phyloP scores from a whole-genome alignment of 1,140 invertebrate genomes.

The Penaeus vannamei region DNA sequence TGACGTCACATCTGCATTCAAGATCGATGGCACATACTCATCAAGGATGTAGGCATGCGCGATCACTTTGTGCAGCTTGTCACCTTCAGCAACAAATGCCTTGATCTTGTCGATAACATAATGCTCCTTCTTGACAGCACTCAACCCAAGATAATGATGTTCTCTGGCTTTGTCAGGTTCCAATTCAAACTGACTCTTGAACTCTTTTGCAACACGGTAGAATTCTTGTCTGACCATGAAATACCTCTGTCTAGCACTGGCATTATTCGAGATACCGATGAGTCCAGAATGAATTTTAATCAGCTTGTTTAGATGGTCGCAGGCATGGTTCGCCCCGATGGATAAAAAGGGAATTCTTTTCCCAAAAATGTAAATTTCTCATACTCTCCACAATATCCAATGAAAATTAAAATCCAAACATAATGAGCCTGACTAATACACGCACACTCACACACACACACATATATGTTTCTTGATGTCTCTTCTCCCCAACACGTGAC shows the following conservation, averaged over 20 bases:
- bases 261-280: conserved; percentile 33
- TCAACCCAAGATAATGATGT: conserved; percentile 24
- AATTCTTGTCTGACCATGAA: conserved; percentile 38
- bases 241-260: conserved; percentile 23
- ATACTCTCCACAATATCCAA: neutral
- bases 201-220: neutral
- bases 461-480: neutral
- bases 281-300: conserved; percentile 8
- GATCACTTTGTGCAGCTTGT: conserved; percentile 19
- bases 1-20: conserved; percentile 2
- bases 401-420: neutral
- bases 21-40: conserved; percentile 13
- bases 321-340: conserved; percentile 31
- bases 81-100: conserved; percentile 24
- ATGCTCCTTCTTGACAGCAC: conserved; percentile 18
- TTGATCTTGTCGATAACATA: conserved; percentile 13
- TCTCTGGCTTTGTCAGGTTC: neutral
- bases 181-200: conserved; percentile 19
- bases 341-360: conserved; percentile 22
- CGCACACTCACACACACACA: neutral
- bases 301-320: conserved; percentile 35
- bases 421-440: neutral
- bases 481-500: neutral
- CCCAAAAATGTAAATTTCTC: neutral
- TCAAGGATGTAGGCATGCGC: conserved; percentile 3